A percentile compares a stretch with the other conserved stretches of the same genome.
These are phyloP conservation scores for Loris lydekkerianus DNA, from an alignment of 2,797 vertebrate species.

Conservation along the genomic window DNA sequence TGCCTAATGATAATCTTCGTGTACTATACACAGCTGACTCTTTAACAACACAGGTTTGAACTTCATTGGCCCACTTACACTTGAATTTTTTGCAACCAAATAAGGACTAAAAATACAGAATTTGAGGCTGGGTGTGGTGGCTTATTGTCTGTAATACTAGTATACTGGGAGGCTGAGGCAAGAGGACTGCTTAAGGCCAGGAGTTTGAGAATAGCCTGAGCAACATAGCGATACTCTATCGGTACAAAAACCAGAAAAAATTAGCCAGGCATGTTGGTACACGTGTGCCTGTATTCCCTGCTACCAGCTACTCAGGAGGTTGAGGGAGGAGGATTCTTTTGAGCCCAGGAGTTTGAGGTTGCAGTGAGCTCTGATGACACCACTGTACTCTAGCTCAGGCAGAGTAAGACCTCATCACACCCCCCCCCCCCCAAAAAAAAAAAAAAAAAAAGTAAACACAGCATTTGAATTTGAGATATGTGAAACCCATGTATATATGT, in stretches of 20 bases:
- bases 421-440: background rate
- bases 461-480: background rate
- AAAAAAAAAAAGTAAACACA: background rate
- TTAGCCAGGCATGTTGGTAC: background rate
- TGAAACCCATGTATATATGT: background rate
- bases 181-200: background rate
- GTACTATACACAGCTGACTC: background rate
- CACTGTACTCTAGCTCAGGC: background rate
- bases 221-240: background rate
- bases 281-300: background rate
- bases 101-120: background rate
- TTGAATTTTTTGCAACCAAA: background rate
- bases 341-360: background rate
- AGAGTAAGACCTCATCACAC: background rate
- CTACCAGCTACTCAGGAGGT: background rate
- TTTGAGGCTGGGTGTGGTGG: too few relatives aligned
- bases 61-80: background rate
- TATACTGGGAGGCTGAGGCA: background rate
- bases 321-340: background rate
- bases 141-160: background rate
- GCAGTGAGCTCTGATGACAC: background rate
- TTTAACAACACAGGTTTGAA: background rate
- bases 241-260: background rate
- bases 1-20: background rate
- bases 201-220: background rate